A percentile compares a stretch with the other conserved stretches of the same genome.
phyloP scores from a whole-genome alignment of 92 coral and sea anemone species.

The Siderastrea radians region DNA sequence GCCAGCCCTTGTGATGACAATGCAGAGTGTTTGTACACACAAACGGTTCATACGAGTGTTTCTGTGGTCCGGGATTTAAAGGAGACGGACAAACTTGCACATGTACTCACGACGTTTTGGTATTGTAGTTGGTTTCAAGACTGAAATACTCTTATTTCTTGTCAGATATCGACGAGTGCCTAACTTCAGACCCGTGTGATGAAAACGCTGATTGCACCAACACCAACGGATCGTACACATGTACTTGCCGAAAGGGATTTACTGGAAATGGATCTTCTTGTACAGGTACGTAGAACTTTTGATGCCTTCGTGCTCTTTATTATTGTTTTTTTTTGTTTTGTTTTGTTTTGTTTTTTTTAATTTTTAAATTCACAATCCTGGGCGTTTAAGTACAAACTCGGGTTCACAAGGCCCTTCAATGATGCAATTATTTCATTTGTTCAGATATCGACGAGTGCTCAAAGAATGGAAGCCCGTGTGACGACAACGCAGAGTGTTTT shows the following conservation, averaged over 20 bases:
- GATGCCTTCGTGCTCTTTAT: too few relatives aligned
- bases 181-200: conserved; percentile 8
- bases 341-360: too few relatives aligned
- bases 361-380: too few relatives aligned
- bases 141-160: not conserved
- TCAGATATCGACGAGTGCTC: conserved; percentile 40
- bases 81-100: conserved; percentile 36
- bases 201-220: conserved; percentile 31
- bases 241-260: conserved; percentile 29
- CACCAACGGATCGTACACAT: conserved; percentile 43
- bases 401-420: too few relatives aligned
- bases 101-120: conserved; percentile 12
- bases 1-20: conserved; percentile 29
- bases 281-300: not conserved
- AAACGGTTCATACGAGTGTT: conserved; percentile 33
- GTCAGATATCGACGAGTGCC: conserved; percentile 51
- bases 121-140: too few relatives aligned
- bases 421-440: too few relatives aligned
- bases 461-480: conserved; percentile 37
- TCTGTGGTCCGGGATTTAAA: conserved; percentile 39
- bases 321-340: not conserved
- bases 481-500: conserved; percentile 42
- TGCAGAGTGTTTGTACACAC: conserved; percentile 45
- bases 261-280: conserved; percentile 25
- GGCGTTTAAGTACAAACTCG: too few relatives aligned